Conservation (phyloP, 2,797 vertebrate genomes). For the Mormyrus hasselquistii region DNA sequence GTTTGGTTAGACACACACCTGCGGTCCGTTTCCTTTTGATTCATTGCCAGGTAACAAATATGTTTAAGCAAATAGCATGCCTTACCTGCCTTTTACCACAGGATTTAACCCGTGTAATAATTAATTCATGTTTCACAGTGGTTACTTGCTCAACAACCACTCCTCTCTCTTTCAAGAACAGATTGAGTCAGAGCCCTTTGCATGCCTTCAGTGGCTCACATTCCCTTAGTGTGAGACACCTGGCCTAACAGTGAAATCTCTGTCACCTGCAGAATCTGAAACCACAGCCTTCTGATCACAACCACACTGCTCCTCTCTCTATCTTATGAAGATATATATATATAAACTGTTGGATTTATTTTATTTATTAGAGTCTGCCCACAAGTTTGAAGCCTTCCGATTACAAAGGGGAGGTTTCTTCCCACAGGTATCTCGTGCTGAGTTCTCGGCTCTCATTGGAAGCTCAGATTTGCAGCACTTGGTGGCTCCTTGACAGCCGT, state of each 20-base stretch:
- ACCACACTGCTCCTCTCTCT: background rate
- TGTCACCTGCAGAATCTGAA: background rate
- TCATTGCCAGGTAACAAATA: background rate
- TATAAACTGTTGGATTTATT: background rate
- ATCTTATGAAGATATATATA: background rate
- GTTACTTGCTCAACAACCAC: background rate
- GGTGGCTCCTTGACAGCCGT: background rate
- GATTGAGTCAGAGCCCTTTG: background rate
- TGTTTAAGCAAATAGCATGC: background rate
- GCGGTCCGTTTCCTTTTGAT: background rate
- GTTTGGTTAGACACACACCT: slow-evolving; percentile 2
- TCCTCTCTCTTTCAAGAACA: background rate
- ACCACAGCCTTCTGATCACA: background rate
- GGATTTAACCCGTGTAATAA: background rate
- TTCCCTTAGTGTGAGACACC: background rate
- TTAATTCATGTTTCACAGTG: background rate
- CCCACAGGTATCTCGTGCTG: background rate
- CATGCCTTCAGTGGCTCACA: background rate
- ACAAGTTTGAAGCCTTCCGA: background rate
- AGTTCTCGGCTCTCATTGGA: background rate
- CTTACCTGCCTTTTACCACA: background rate
- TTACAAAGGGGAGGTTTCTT: background rate
- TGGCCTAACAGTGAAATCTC: background rate
- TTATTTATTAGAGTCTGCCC: background rate
- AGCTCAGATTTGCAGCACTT: background rate